Conservation (phyloP, 2,113 vertebrate species). For the Psilopogon haemacephalus region DNA sequence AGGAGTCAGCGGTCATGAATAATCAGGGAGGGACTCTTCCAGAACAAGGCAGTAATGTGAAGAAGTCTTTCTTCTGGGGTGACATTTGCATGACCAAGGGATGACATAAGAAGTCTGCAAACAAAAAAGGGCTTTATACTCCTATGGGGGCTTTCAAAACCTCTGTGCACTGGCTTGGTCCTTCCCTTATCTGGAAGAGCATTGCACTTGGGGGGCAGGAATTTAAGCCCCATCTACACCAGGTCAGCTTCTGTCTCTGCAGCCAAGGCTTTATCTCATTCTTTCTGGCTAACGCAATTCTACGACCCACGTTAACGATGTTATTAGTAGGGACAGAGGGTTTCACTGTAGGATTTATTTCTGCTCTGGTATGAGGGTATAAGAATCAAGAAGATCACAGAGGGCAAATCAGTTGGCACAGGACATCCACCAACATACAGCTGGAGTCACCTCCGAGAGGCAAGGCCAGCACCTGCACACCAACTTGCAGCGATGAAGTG, state of each 20-base stretch:
- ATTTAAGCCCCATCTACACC: background rate
- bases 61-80: conserved; percentile 51
- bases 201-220: background rate
- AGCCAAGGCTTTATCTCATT: background rate
- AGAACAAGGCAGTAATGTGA: conserved; percentile 46
- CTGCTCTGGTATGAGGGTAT: background rate
- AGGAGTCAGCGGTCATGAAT: conserved; percentile 15
- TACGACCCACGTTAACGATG: background rate
- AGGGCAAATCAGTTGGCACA: background rate
- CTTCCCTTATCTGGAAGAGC: conserved; percentile 5
- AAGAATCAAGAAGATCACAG: background rate
- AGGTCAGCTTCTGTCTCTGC: background rate
- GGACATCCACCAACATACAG: background rate
- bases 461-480: background rate
- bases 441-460: background rate
- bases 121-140: conserved; percentile 64
- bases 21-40: conserved; percentile 47
- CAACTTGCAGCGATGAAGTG: background rate
- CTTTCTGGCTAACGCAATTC: background rate
- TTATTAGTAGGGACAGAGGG: background rate
- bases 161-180: background rate
- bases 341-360: background rate
- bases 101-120: conserved; percentile 51
- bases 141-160: background rate
- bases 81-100: conserved; percentile 48